These are phyloP conservation scores for Apostichopus leukothele DNA, from an alignment of 53 echinoderm and acorn worm genomes.

Conservation along the genomic window DNA sequence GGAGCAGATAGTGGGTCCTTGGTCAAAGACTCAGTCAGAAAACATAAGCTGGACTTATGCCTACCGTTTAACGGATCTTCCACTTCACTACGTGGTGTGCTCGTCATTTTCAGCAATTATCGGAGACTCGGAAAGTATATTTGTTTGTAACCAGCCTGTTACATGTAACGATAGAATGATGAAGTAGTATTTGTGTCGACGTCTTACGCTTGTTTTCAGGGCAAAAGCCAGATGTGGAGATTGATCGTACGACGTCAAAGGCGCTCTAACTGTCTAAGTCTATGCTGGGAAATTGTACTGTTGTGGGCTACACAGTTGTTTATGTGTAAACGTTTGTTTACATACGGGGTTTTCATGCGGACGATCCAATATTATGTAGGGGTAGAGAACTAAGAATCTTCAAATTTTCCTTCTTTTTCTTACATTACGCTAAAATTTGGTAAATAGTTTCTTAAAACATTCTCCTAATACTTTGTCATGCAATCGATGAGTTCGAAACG, in stretches of 20 bases:
- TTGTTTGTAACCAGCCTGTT: slow-evolving; percentile 2
- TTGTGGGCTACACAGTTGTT: neutral
- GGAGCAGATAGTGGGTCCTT: too few relatives aligned
- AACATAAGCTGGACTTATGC: neutral
- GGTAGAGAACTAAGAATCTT: too few relatives aligned
- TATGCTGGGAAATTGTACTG: too few relatives aligned
- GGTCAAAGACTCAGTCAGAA: neutral
- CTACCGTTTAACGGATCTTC: slow-evolving; percentile 72
- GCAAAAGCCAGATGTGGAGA: slow-evolving; percentile 1
- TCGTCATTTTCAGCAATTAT: slow-evolving; percentile 55
- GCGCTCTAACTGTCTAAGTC: too few relatives aligned
- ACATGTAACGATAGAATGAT: slow-evolving; percentile 1
- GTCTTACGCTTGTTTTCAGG: slow-evolving; percentile 7
- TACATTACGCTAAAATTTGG: too few relatives aligned
- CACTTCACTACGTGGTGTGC: slow-evolving; percentile 63
- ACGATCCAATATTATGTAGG: neutral
- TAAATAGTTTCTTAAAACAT: too few relatives aligned
- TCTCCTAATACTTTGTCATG: too few relatives aligned
- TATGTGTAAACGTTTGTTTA: neutral
- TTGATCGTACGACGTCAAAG: neutral
- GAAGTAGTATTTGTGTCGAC: slow-evolving; percentile 16
- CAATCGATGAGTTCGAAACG: too few relatives aligned
- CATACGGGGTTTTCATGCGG: neutral
- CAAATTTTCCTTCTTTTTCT: too few relatives aligned
- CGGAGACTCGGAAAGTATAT: neutral